These are phyloP conservation scores for Prunella fulvescens DNA, from an alignment of 2,113 vertebrate species.

Conservation along the genomic window DNA sequence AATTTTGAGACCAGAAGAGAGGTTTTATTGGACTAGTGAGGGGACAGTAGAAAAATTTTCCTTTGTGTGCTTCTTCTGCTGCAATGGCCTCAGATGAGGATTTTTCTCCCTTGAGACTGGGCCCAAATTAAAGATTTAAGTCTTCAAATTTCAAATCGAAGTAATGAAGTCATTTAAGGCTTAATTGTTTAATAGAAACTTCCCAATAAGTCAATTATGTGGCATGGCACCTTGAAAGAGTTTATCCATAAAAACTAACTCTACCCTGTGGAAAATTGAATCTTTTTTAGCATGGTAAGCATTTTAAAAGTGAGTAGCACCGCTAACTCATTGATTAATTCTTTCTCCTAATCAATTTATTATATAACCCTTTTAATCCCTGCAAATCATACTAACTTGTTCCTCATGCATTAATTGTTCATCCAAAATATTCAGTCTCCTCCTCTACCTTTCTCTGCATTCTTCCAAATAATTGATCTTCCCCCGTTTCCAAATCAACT, in stretches of 20 bases:
- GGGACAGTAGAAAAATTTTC: not conserved
- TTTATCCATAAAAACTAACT: not conserved
- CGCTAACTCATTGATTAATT: not conserved
- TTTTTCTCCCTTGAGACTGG: not conserved
- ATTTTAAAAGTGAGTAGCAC: not conserved
- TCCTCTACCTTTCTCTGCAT: not conserved
- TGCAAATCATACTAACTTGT: not conserved
- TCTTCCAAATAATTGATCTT: not conserved
- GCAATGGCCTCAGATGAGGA: not conserved
- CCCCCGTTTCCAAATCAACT: not conserved
- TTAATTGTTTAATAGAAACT: not conserved
- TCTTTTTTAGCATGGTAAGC: not conserved
- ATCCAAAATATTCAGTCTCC: not conserved
- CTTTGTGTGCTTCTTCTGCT: not conserved
- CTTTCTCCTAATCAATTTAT: not conserved
- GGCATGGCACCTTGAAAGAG: not conserved
- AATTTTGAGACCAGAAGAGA: not conserved
- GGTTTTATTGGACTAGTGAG: not conserved
- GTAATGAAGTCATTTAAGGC: not conserved
- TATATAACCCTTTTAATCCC: not conserved
- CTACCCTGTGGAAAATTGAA: rapidly evolving
- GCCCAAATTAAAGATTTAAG: not conserved
- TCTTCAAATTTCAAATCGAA: not conserved
- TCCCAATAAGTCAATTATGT: not conserved
- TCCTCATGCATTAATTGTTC: not conserved